Percentiles rank a stretch among this genome's conserved stretches.
Evolutionary conservation across 2,888 invertebrate genomes (phyloP).

Genomic region (Stenodera caucasica): DNA sequence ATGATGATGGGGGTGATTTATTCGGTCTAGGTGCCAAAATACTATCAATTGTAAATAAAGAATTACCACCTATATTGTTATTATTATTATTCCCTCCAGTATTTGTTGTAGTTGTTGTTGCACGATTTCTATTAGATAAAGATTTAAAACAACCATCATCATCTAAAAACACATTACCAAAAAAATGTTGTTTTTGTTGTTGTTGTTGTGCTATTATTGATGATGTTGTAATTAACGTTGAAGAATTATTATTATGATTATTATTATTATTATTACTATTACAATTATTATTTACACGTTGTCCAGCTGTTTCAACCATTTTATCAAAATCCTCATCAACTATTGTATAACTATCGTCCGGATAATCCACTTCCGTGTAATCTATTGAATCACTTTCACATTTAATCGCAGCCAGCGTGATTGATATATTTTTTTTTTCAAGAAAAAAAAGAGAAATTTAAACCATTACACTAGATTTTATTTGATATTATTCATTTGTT

Average conservation of each 20-base stretch:
- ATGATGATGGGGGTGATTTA: constrained; percentile 54
- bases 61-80: constrained; percentile 54
- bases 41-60: constrained; percentile 84
- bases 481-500: no score
- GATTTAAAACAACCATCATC: constrained; percentile 53
- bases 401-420: constrained; percentile 53
- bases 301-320: constrained; percentile 53
- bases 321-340: constrained; percentile 41
- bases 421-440: background rate
- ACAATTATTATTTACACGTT: constrained; percentile 21
- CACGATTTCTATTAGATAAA: constrained; percentile 46
- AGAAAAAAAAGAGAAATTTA: background rate
- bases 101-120: constrained; percentile 39
- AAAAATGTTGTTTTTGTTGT: constrained; percentile 42
- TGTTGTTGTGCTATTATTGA: constrained; percentile 45
- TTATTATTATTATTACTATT: no score
- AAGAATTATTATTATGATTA: no score
- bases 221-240: constrained; percentile 14
- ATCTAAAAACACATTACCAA: constrained; percentile 50
- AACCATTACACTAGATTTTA: background rate
- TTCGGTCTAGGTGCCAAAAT: constrained; percentile 75
- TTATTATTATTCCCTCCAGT: background rate
- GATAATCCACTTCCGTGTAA: constrained; percentile 29
- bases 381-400: constrained; percentile 49
- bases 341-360: constrained; percentile 39